Conservation (phyloP, 64 coral and sea anemone genomes). For the Stylophora pistillata region DNA sequence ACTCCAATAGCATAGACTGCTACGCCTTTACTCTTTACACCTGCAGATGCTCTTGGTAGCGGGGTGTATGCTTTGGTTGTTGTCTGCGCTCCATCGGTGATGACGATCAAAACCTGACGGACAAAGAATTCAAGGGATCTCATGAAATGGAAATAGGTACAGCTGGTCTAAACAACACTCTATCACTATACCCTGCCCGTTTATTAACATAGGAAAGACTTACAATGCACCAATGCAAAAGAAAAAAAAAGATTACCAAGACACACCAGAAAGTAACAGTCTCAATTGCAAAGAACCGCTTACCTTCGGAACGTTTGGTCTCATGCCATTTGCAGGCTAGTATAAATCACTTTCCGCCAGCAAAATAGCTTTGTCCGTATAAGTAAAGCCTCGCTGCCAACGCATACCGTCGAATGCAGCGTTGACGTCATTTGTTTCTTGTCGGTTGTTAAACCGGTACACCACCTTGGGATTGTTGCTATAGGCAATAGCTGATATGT, state of each 20-base stretch:
- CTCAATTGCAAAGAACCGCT: too few relatives aligned
- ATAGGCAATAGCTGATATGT: slow-evolving; percentile 27
- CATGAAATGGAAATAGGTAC: neutral
- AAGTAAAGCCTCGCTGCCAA: slow-evolving; percentile 21
- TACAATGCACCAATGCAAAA: too few relatives aligned
- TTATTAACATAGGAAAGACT: too few relatives aligned
- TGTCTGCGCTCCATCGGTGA: slow-evolving; percentile 57
- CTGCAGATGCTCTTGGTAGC: slow-evolving; percentile 6
- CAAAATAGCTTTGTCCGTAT: slow-evolving; percentile 10
- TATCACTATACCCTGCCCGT: too few relatives aligned
- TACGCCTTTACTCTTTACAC: slow-evolving; percentile 6
- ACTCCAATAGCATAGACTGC: slow-evolving; percentile 51
- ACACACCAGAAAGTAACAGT: too few relatives aligned
- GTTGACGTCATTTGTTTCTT: neutral
- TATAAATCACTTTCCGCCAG: slow-evolving; percentile 34
- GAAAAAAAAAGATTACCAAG: too few relatives aligned
- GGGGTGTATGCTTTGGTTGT: slow-evolving; percentile 9
- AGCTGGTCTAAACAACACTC: too few relatives aligned
- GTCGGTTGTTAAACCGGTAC: neutral
- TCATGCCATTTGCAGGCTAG: slow-evolving; percentile 28
- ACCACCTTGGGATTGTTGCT: slow-evolving; percentile 16
- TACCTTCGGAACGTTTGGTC: slow-evolving; percentile 21
- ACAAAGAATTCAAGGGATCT: neutral
- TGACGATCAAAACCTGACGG: slow-evolving; percentile 21
- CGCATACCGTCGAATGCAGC: slow-evolving; percentile 1